A percentile compares a stretch with the other conserved stretches of the same genome.
Evolutionary conservation across 2,888 invertebrate species (phyloP).

Genomic region (Biston stratarius): DNA sequence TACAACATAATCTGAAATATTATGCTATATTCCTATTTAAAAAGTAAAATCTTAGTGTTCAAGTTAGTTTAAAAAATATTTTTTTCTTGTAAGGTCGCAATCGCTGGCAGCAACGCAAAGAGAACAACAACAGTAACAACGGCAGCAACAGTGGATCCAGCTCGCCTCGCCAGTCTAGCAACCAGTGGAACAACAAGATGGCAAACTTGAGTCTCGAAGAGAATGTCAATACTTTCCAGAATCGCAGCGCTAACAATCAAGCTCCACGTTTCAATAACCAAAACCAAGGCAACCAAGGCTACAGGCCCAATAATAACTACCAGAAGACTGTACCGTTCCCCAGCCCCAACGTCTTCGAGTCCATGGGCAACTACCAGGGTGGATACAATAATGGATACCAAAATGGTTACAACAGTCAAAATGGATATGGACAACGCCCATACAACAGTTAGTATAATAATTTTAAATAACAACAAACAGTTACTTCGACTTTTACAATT

Average conservation of each 20-base stretch:
- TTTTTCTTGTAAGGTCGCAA: constrained; percentile 75
- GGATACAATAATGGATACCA: constrained; percentile 84
- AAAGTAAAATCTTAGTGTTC: neutral
- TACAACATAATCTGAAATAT: too few species aligned
- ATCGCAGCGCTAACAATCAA: constrained; percentile 65
- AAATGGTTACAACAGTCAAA: constrained; percentile 79
- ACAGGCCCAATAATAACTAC: constrained; percentile 77
- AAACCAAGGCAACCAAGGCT: constrained; percentile 72
- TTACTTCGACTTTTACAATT: constrained; percentile 4
- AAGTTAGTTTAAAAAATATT: neutral
- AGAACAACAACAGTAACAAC: constrained; percentile 73
- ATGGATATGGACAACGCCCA: constrained; percentile 78
- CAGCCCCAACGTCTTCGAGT: constrained; percentile 86
- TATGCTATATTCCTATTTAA: too few species aligned
- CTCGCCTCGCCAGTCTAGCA: constrained; percentile 83
- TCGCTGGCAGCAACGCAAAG: constrained; percentile 88
- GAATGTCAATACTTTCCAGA: constrained; percentile 69
- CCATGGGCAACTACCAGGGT: constrained; percentile 85
- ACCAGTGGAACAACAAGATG: constrained; percentile 85
- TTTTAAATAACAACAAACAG: neutral
- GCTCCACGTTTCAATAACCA: constrained; percentile 85
- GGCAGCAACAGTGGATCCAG: constrained; percentile 75
- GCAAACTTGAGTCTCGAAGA: constrained; percentile 68
- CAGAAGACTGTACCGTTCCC: constrained; percentile 86
- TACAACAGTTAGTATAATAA: constrained; percentile 71